A percentile compares a stretch with the other conserved stretches of the same genome.
Evolutionary conservation across 2,888 invertebrate genomes (phyloP).

Genomic region (Bellardia pandia): DNA sequence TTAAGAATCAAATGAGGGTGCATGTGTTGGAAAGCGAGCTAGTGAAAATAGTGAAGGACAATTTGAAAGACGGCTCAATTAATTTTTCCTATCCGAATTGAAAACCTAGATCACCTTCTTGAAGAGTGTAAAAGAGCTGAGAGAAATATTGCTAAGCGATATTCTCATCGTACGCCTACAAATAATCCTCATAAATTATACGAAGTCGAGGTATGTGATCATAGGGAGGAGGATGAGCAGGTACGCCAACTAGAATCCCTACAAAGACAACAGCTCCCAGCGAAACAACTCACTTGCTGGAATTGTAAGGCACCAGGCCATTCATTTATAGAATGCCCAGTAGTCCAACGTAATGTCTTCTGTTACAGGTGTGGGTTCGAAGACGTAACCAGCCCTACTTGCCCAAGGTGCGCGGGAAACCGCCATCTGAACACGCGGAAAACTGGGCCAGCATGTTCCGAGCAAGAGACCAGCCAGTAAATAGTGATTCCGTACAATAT

Average conservation of each 20-base stretch:
- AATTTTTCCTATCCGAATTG: no score
- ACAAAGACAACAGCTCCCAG: neutral
- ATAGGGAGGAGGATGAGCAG: neutral
- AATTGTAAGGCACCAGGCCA: neutral
- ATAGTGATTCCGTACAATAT: neutral
- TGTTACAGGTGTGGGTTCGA: neutral
- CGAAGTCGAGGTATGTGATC: neutral
- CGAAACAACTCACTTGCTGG: neutral
- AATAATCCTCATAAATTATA: neutral
- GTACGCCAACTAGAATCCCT: neutral
- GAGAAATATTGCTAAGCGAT: neutral
- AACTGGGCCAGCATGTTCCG: neutral
- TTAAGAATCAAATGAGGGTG: no score
- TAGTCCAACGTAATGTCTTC: neutral
- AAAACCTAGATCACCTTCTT: no score
- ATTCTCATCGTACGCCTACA: neutral
- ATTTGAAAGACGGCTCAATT: no score
- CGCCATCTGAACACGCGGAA: neutral
- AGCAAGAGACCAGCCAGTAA: neutral
- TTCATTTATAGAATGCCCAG: neutral
- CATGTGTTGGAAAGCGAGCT: no score
- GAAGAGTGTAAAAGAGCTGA: no score
- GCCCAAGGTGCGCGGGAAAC: conserved; percentile 1
- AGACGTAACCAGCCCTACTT: no score
- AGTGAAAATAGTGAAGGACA: no score